Evolutionary conservation across 1,140 invertebrate genomes (phyloP).

Genomic region (Arion vulgaris): DNA sequence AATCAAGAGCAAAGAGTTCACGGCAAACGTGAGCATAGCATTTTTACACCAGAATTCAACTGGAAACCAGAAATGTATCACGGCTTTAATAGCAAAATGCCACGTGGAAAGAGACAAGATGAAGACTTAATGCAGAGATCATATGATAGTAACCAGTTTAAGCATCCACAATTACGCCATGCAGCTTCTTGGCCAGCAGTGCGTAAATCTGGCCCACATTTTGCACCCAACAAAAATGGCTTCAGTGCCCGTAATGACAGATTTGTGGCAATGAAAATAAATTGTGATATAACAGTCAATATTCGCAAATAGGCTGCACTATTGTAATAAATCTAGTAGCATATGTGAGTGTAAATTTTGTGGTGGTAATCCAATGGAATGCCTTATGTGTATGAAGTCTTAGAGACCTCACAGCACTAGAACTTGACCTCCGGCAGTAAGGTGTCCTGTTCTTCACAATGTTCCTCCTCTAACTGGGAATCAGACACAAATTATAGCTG

Average conservation of each 20-base stretch:
- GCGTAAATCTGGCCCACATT: background rate
- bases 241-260: background rate
- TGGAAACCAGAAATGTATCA: background rate
- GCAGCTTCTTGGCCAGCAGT: background rate
- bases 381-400: too few species aligned
- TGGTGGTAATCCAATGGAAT: too few species aligned
- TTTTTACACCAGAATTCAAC: background rate
- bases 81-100: background rate
- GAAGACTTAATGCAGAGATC: background rate
- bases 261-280: background rate
- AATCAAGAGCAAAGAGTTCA: background rate
- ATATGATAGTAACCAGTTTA: background rate
- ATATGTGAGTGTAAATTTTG: too few species aligned
- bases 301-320: background rate
- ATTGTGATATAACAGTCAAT: background rate
- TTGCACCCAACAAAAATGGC: background rate
- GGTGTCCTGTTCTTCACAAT: too few species aligned
- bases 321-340: too few species aligned
- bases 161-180: background rate
- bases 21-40: background rate
- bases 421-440: too few species aligned
- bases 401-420: too few species aligned
- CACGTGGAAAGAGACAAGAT: background rate
- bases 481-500: too few species aligned
- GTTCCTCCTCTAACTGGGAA: too few species aligned